Evolutionary conservation across 2,888 invertebrate species (phyloP), one percentile per base, ranked within the genome.

Genomic region (Trichopoda pennipes): DNA sequence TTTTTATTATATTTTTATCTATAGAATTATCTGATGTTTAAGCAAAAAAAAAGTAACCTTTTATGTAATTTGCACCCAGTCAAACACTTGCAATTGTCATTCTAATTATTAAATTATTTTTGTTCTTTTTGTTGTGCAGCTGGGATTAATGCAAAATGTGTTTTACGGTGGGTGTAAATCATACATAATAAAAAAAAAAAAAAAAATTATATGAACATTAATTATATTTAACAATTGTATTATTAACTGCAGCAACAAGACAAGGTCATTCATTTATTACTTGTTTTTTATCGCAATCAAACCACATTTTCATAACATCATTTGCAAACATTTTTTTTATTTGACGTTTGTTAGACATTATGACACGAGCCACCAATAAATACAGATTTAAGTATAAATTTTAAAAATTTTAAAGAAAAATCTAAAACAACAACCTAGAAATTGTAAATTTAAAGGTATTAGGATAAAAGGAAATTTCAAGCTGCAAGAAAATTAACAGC

Each of bases 291-390:
- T 70, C 63, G 55, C 38, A 69, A 80, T 63, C 55, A 63, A 73
- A 69, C 69, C 77, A 77, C 73, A 77, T 73, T 81, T 81, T 68
- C 53, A 78, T 78, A 53, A 68, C 51, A 55, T 58, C 74, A 74
- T 66, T 64, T 51, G 21, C 35, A 19, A 61, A 49, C 23, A 42
- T 68, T 68, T 60, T 68, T 68, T 60, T 44, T 58, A 51, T 51
- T 66, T 55, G 56, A n/a, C 49, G 32, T 55, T 42, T 16, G 42
- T 72, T 35, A 72, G 44, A 64, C 32, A 55, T 19, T 73, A 47
- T 55, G 47, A 32, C 73, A 64, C 21, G 47, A 16, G 47, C 55
- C 47, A 47, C 19, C 19, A 35, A 72, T 17, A 51, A 17, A 42
- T n/a, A 42, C 21, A 38, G 60, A 60, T 23, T 51, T 38, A 21